These are phyloP conservation scores for Calcarius lapponicus DNA, from an alignment of 2,797 vertebrate species.

Conservation along the genomic window DNA sequence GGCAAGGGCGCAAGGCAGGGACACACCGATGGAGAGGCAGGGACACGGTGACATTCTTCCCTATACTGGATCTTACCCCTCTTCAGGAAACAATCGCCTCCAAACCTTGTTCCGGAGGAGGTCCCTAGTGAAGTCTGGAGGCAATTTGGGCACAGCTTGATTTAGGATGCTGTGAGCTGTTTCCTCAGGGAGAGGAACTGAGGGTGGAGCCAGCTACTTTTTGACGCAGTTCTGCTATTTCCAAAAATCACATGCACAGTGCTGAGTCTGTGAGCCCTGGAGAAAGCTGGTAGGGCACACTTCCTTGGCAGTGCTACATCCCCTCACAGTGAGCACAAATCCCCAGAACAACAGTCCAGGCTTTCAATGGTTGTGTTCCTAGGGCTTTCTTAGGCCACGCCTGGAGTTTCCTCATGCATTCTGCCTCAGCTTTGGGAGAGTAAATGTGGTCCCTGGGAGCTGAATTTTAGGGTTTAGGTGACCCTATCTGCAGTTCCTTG, in stretches of 20 bases:
- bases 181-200: not conserved
- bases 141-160: not conserved
- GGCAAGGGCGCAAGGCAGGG: not conserved
- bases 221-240: slow-evolving; percentile 65
- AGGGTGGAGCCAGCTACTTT: slow-evolving; percentile 61
- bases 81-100: not conserved
- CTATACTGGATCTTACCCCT: not conserved
- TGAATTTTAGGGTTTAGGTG: not conserved
- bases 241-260: slow-evolving; percentile 43
- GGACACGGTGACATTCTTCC: not conserved
- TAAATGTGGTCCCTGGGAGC: not conserved
- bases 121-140: not conserved
- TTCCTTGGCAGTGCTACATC: not conserved
- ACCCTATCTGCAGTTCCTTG: not conserved
- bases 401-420: not conserved
- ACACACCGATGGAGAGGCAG: not conserved
- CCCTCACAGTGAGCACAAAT: not conserved
- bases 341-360: fast-evolving
- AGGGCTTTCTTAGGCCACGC: not conserved
- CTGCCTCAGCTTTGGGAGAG: not conserved
- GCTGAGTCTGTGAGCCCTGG: slow-evolving; percentile 1
- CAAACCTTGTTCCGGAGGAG: not conserved
- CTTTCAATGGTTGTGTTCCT: not conserved
- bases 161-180: slow-evolving; percentile 40
- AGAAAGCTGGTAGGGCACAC: slow-evolving; percentile 12